Conservation (phyloP, 2,113 vertebrate species). For the Glaucidium brasilianum region DNA sequence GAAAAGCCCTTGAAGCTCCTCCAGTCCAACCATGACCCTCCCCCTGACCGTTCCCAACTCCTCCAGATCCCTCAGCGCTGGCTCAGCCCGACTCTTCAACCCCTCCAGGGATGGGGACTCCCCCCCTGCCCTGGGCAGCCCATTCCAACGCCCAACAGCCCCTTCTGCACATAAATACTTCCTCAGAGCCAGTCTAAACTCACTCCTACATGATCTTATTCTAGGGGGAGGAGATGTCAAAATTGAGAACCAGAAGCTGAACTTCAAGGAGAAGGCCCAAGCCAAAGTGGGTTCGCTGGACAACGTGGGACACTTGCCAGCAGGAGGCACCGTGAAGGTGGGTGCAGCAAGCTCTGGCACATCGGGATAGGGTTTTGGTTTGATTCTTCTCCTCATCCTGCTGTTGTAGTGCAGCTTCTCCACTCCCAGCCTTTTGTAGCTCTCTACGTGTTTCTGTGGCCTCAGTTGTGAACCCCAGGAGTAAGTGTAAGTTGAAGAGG, state of each 20-base stretch:
- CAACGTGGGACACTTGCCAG: conserved; percentile 81
- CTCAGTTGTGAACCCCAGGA: neutral
- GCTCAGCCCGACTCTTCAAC: too few species aligned
- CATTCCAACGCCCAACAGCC: too few species aligned
- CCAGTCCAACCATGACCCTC: too few species aligned
- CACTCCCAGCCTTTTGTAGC: neutral
- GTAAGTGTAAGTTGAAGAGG: neutral
- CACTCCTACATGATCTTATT: neutral
- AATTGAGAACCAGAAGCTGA: conserved; percentile 89
- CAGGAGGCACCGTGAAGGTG: conserved; percentile 84
- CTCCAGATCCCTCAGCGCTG: too few species aligned
- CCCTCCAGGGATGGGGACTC: too few species aligned
- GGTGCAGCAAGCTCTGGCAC: neutral
- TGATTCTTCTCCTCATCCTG: neutral
- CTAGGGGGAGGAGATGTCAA: conserved; percentile 89
- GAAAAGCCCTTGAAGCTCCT: too few species aligned
- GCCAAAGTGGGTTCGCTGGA: conserved; percentile 89
- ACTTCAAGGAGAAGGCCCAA: conserved; percentile 89
- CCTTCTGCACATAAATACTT: too few species aligned
- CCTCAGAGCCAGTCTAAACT: neutral
- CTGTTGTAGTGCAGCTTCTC: neutral
- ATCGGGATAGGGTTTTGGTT: neutral
- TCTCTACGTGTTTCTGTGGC: neutral
- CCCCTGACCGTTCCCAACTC: too few species aligned
- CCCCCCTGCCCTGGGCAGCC: too few species aligned